phyloP scores from a whole-genome alignment of 2,113 vertebrate species.

The Oncorhynchus clarkii region DNA sequence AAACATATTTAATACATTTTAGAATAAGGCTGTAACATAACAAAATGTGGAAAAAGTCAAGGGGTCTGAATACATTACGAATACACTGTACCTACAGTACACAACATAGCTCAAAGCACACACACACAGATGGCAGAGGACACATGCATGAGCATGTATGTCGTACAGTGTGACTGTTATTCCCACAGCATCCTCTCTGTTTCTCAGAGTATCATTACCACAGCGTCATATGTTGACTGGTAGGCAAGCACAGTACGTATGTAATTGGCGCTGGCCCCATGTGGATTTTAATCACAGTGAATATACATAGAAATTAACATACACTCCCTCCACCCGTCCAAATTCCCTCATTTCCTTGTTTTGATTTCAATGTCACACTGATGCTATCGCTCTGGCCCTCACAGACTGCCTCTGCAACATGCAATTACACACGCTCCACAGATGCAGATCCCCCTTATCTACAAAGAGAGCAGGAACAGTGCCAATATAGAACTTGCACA shows the following conservation, averaged over 20 bases:
- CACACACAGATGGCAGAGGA: neutral
- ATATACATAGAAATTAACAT: neutral
- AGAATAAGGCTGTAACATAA: too few relatives aligned
- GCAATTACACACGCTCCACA: constrained; percentile 1
- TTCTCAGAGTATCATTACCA: neutral
- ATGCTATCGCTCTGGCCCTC: neutral
- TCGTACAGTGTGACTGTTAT: neutral
- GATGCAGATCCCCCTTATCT: constrained; percentile 53
- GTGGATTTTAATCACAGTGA: neutral
- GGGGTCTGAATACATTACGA: too few relatives aligned
- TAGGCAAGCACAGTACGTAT: neutral
- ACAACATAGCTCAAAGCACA: neutral
- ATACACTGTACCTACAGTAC: too few relatives aligned
- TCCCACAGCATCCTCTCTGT: neutral
- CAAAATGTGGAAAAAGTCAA: too few relatives aligned
- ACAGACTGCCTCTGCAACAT: neutral
- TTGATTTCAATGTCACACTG: neutral
- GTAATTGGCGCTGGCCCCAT: neutral
- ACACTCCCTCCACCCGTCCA: neutral
- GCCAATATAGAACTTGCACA: constrained; percentile 27
- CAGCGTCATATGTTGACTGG: neutral
- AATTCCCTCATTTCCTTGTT: neutral
- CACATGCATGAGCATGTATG: neutral
- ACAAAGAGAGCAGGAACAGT: constrained; percentile 36
- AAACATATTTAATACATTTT: too few relatives aligned